Evolutionary conservation across 2,113 vertebrate genomes (phyloP), one percentile per base, ranked within the genome.

Genomic region (Sylvicapra grimmia): DNA sequence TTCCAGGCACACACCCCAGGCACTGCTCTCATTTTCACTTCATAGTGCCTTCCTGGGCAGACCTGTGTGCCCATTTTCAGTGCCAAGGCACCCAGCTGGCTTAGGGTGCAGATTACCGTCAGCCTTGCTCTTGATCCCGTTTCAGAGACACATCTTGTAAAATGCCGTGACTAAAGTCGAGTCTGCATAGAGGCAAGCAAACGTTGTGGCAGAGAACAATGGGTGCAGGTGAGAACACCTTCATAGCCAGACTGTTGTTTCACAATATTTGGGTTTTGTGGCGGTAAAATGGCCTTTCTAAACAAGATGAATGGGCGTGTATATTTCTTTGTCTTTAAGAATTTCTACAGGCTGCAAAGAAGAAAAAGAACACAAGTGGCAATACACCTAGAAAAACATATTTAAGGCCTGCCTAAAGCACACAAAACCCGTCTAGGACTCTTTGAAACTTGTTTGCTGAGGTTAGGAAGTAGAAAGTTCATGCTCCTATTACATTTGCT

Each of bases 81-180:
- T n/a, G 54, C 65, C 16, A 16, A n/a, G 13, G 23, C 33, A 53
- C 56, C 27, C n/a, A 11, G 40, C n/a, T 1, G 12, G 84, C 54
- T 86, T n/a, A 75, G 3, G 33, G 77, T 16, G 18, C 77, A 59
- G 91, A 79, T 93, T 82, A 63, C 65, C 11, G 1, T n/a, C 44
- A 63, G 8, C 80, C 84, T 87, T 36, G n/a, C 15, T 47, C 80
- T 84, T 36, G 93, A 95, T 85, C 31, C 86, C 65, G 16, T 58
- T 87, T 93, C 72, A 72, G 80, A 96, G 93, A 82, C 94, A 49
- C 86, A 44, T 58, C 56, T 85, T 84, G 94, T 79, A 19, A 75
- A 63, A 44, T 72, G n/a, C 65, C 31, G 31, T 86, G 96, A 96
- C 97, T 95, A 94, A 96, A 89, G 88, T 51, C 75, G 94, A 88